phyloP scores from a whole-genome alignment of 2,113 vertebrate genomes.

The Thryonomys swinderianus region DNA sequence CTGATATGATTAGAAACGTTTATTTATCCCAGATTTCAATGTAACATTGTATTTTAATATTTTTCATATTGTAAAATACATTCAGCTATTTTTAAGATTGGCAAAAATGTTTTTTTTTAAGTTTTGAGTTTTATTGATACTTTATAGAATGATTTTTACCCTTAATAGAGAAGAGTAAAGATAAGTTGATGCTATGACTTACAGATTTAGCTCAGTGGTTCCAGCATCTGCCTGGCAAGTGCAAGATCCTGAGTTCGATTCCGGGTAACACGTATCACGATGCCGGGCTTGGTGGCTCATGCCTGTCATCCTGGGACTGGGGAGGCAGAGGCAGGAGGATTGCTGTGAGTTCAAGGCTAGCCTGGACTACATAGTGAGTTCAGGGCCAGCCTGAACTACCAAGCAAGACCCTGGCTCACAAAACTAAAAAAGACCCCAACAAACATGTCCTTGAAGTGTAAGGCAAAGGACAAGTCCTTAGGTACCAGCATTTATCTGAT shows the following conservation, averaged over 20 bases:
- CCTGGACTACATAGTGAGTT: too few relatives aligned
- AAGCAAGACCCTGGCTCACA: too few relatives aligned
- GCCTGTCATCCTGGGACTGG: too few relatives aligned
- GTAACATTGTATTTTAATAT: neutral
- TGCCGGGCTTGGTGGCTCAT: too few relatives aligned
- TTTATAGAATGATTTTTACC: neutral
- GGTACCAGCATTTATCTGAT: neutral
- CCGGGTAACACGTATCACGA: too few relatives aligned
- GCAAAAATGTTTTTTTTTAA: neutral
- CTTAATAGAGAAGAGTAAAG: neutral
- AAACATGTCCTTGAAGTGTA: neutral
- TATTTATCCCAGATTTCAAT: neutral
- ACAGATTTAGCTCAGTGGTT: too few relatives aligned
- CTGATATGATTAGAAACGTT: neutral
- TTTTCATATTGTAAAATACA: neutral
- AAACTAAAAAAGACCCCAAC: too few relatives aligned
- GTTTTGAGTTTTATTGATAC: neutral
- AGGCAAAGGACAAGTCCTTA: neutral
- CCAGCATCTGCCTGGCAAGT: too few relatives aligned
- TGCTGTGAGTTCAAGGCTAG: too few relatives aligned
- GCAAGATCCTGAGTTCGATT: too few relatives aligned
- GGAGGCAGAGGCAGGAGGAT: too few relatives aligned
- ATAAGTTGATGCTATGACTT: neutral
- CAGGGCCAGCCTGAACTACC: too few relatives aligned
- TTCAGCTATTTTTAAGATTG: neutral